Conservation (phyloP, 2,888 invertebrate genomes). For the Perizoma affinitatum region DNA sequence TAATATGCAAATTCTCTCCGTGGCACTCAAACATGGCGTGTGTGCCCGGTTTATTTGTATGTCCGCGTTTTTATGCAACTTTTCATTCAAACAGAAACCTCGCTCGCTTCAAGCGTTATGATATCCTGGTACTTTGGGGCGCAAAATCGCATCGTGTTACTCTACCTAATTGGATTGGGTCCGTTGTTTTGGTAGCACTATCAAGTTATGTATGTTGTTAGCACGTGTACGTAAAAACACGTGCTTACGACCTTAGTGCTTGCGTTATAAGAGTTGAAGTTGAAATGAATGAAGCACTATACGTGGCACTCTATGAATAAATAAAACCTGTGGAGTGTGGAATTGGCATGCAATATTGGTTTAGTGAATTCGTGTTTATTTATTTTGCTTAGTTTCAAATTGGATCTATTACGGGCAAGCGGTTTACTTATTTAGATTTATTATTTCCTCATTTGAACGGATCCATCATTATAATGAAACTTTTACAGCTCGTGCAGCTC, state of each 20-base stretch:
- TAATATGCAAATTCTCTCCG: conserved; percentile 38
- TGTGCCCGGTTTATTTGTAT: conserved; percentile 30
- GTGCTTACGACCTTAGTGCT: conserved; percentile 11
- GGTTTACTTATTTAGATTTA: too few species aligned
- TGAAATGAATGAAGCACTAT: conserved; percentile 1
- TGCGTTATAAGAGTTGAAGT: conserved; percentile 19
- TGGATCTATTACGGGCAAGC: too few species aligned
- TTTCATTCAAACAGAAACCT: conserved; percentile 54
- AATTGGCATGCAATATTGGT: conserved; percentile 15
- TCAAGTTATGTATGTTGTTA: conserved; percentile 25
- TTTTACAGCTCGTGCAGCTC: too few species aligned
- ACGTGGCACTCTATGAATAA: conserved; percentile 14
- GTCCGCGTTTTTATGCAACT: conserved; percentile 46
- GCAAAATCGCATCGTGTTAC: conserved; percentile 46
- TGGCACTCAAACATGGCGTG: conserved; percentile 32
- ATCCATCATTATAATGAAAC: too few species aligned
- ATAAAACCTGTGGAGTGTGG: conserved; percentile 16
- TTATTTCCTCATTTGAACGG: too few species aligned
- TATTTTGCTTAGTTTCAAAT: neutral
- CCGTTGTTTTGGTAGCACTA: conserved; percentile 33
- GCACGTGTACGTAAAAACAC: neutral
- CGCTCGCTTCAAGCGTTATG: conserved; percentile 48
- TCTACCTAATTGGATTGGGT: conserved; percentile 45
- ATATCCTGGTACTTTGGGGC: conserved; percentile 48
- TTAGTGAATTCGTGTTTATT: conserved; percentile 11